These are phyloP conservation scores for Tadarida brasiliensis DNA, from an alignment of 2,797 vertebrate genomes.

Conservation along the genomic window DNA sequence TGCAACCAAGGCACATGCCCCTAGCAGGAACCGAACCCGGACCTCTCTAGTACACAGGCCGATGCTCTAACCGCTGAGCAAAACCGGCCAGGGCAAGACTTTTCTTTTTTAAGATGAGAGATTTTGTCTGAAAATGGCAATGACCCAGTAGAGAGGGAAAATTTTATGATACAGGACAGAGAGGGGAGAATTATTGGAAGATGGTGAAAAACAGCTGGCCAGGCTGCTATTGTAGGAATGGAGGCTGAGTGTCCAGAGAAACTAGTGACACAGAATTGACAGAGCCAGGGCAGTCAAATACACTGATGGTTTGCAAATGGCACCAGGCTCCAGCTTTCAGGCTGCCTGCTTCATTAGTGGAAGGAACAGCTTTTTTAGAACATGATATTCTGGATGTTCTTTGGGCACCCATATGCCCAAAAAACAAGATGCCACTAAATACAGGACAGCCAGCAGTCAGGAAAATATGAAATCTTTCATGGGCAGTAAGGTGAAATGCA, in stretches of 20 bases:
- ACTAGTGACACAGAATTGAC: slow-evolving; percentile 14
- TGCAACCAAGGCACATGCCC: too few relatives aligned
- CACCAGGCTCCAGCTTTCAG: slow-evolving; percentile 1
- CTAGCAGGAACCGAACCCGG: too few relatives aligned
- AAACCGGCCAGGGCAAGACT: too few relatives aligned
- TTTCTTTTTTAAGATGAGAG: slow-evolving; percentile 1
- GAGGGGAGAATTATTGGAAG: not conserved
- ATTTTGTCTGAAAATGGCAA: slow-evolving; percentile 57
- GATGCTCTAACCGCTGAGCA: too few relatives aligned
- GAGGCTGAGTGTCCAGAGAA: not conserved
- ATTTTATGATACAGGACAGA: not conserved
- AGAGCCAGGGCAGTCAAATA: not conserved
- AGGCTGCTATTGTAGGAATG: not conserved
- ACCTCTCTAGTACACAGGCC: too few relatives aligned
- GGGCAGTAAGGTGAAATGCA: slow-evolving; percentile 48
- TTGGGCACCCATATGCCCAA: slow-evolving; percentile 56
- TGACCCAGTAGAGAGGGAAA: not conserved
- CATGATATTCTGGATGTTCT: slow-evolving; percentile 56
- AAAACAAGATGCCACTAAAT: slow-evolving; percentile 60
- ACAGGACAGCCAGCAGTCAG: not conserved
- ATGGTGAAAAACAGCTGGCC: not conserved
- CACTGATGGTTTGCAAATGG: slow-evolving; percentile 44
- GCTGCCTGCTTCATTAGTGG: slow-evolving; percentile 35
- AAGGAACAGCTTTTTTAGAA: slow-evolving; percentile 69
- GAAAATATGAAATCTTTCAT: slow-evolving; percentile 57